Evolutionary conservation across 2,888 invertebrate species (phyloP).

Genomic region (Elysia crispata): DNA sequence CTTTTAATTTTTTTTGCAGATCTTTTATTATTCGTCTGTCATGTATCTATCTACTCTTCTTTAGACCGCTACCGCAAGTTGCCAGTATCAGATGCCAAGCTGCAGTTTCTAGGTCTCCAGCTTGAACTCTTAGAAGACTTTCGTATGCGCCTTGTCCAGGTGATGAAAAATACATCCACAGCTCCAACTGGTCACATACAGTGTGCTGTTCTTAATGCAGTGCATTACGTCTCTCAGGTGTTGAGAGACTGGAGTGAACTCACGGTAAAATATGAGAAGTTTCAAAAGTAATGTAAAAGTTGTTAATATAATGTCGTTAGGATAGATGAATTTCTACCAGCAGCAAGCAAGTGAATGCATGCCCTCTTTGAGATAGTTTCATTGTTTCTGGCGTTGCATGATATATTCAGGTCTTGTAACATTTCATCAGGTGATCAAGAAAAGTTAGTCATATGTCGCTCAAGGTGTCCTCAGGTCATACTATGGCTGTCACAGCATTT

Average conservation of each 20-base stretch:
- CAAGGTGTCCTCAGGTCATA: too few species aligned
- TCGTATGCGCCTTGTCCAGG: conserved; percentile 89
- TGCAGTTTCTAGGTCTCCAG: conserved; percentile 91
- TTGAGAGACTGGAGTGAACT: conserved; percentile 88
- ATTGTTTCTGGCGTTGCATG: too few species aligned
- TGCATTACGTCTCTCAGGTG: conserved; percentile 85
- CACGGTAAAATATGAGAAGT: conserved; percentile 80
- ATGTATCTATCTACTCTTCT: neutral
- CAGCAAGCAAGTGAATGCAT: too few species aligned
- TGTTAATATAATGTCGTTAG: too few species aligned
- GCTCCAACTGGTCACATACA: conserved; percentile 81
- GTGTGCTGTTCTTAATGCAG: conserved; percentile 86
- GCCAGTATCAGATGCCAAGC: conserved; percentile 83
- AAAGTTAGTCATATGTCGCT: too few species aligned
- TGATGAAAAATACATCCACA: conserved; percentile 81
- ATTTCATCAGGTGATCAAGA: too few species aligned
- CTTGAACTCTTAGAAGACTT: conserved; percentile 93
- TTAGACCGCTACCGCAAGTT: conserved; percentile 87
- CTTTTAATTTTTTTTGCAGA: neutral
- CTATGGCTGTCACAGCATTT: too few species aligned
- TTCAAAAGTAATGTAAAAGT: too few species aligned
- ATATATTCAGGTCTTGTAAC: too few species aligned
- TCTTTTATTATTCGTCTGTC: neutral
- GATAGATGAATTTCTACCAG: too few species aligned
- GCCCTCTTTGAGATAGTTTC: too few species aligned